Evolutionary conservation across 2,113 vertebrate species (phyloP).

Genomic region (Prietella phreatophila): DNA sequence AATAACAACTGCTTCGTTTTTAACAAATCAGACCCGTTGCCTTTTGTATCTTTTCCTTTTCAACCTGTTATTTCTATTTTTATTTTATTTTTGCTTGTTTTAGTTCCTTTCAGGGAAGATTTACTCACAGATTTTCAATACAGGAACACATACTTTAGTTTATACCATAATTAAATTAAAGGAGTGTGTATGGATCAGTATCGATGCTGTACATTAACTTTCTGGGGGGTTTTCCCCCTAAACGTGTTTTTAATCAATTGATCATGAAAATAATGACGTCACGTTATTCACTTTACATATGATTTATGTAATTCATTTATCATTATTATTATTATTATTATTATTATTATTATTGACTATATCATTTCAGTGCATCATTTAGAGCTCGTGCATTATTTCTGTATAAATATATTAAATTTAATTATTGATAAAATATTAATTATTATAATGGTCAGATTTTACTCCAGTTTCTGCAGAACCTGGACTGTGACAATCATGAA

Average conservation of each 20-base stretch:
- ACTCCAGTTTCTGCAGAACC: not conserved
- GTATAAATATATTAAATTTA: not conserved
- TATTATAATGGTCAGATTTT: not conserved
- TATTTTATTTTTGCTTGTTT: not conserved
- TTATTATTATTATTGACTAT: not conserved
- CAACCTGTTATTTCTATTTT: not conserved
- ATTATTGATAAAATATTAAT: not conserved
- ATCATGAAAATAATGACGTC: not conserved
- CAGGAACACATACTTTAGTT: not conserved
- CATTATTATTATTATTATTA: not conserved
- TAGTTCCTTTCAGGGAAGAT: not conserved
- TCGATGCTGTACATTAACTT: not conserved
- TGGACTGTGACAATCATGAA: too few species aligned
- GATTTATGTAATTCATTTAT: not conserved
- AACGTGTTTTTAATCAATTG: not conserved
- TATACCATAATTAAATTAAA: not conserved
- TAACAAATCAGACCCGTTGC: not conserved
- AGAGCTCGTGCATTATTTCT: not conserved
- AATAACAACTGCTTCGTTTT: not conserved
- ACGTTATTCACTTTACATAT: not conserved
- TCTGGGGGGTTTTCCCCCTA: not conserved
- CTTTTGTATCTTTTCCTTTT: not conserved
- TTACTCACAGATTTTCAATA: not conserved
- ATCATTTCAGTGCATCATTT: not conserved
- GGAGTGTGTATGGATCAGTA: not conserved